phyloP scores from a whole-genome alignment of 2,113 vertebrate species.

The Sapayoa aenigma region DNA sequence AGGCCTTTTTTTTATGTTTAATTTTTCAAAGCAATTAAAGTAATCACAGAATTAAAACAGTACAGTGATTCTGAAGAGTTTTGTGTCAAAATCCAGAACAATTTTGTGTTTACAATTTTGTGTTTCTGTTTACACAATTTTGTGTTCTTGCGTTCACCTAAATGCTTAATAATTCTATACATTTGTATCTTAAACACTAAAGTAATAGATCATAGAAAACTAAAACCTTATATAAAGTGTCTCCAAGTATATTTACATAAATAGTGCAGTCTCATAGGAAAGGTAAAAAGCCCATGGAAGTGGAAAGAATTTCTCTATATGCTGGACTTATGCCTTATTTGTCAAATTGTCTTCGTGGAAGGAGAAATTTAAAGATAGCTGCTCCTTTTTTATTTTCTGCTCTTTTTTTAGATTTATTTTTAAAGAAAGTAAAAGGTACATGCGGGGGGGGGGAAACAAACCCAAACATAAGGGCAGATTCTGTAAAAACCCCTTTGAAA shows the following conservation, averaged over 20 bases:
- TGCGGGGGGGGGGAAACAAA: neutral
- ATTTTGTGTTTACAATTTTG: constrained; percentile 22
- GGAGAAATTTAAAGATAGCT: constrained; percentile 60
- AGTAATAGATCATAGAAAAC: constrained; percentile 78
- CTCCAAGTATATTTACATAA: constrained; percentile 76
- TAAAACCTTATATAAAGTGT: constrained; percentile 77
- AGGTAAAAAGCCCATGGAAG: constrained; percentile 63
- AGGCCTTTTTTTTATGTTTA: constrained; percentile 64
- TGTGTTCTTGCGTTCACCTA: constrained; percentile 37
- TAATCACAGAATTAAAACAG: constrained; percentile 58
- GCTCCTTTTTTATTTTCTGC: neutral
- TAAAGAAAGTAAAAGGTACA: neutral
- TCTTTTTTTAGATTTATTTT: neutral
- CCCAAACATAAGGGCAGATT: neutral
- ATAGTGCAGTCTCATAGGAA: constrained; percentile 72
- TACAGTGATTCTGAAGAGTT: constrained; percentile 36
- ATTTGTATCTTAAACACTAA: constrained; percentile 72
- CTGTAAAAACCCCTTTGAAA: constrained; percentile 59
- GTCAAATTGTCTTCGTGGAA: constrained; percentile 49
- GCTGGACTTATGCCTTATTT: constrained; percentile 41
- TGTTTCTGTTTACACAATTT: constrained; percentile 18
- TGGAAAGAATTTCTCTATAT: constrained; percentile 40
- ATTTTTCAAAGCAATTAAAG: constrained; percentile 64
- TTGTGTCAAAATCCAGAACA: constrained; percentile 34
- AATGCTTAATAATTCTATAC: constrained; percentile 69